Evolutionary conservation across 2,888 invertebrate genomes (phyloP).

Genomic region (Congeria kusceri): DNA sequence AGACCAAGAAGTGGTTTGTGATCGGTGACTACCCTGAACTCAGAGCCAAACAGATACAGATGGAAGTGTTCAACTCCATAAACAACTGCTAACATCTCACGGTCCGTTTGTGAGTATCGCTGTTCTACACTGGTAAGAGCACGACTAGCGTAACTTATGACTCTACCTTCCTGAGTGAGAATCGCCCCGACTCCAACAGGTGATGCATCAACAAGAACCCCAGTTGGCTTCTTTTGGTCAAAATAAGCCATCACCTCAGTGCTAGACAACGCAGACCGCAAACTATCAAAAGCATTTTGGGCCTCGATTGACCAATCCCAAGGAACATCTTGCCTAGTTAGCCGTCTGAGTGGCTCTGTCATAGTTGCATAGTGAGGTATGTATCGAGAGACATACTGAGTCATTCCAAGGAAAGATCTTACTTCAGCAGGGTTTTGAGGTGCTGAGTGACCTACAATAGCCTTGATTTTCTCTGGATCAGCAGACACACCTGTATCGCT

Average conservation of each 20-base stretch:
- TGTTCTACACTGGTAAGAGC: conserved; percentile 62
- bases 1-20: conserved; percentile 76
- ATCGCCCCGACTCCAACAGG: conserved; percentile 68
- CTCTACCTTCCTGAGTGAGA: conserved; percentile 55
- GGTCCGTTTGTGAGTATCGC: conserved; percentile 71
- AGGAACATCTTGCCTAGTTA: conserved; percentile 48
- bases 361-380: conserved; percentile 46
- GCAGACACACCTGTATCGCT: conserved; percentile 31
- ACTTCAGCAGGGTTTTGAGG: conserved; percentile 31
- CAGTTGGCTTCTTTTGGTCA: conserved; percentile 47
- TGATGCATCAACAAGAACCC: conserved; percentile 68
- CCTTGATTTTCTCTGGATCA: conserved; percentile 35
- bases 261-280: conserved; percentile 51
- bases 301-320: conserved; percentile 52
- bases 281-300: conserved; percentile 51
- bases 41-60: conserved; percentile 69
- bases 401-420: conserved; percentile 46
- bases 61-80: conserved; percentile 75
- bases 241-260: conserved; percentile 59
- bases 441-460: conserved; percentile 24
- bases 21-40: conserved; percentile 71
- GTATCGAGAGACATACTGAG: conserved; percentile 37
- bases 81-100: conserved; percentile 70
- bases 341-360: conserved; percentile 57
- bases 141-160: conserved; percentile 64